phyloP scores from a whole-genome alignment of 2,888 invertebrate species.

The Pseudococcus viburni region DNA sequence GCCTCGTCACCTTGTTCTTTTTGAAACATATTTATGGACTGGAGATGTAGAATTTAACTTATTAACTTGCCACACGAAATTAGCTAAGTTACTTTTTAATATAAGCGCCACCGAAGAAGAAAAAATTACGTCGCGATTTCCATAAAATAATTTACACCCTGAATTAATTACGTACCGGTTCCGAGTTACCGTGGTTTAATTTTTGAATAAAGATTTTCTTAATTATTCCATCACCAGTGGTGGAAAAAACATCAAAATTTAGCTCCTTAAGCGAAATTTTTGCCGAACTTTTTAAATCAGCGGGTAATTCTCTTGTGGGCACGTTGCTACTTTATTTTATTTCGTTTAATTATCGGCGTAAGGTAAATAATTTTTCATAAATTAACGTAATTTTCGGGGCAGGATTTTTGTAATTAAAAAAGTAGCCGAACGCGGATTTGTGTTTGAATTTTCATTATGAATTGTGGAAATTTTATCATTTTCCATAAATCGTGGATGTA shows the following conservation, averaged over 20 bases:
- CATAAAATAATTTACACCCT: conserved; percentile 22
- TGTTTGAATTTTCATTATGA: too few relatives aligned
- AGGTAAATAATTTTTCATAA: background rate
- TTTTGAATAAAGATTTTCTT: conserved; percentile 31
- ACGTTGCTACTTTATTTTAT: background rate
- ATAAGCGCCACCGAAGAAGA: background rate
- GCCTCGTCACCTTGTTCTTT: background rate
- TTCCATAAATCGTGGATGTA: too few relatives aligned
- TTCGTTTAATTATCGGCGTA: conserved; percentile 5
- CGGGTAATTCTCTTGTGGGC: background rate
- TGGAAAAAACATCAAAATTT: background rate
- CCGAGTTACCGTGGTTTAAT: background rate
- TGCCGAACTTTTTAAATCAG: background rate
- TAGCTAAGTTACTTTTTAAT: background rate
- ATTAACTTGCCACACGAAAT: background rate
- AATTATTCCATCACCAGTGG: background rate
- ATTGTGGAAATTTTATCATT: too few relatives aligned
- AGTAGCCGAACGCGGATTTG: too few relatives aligned
- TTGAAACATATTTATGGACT: background rate
- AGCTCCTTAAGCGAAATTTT: background rate
- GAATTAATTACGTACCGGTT: background rate
- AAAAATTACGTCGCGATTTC: background rate
- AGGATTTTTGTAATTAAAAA: background rate
- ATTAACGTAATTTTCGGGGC: background rate
- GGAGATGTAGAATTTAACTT: background rate